These are phyloP conservation scores for Lepeophtheirus nordmannii DNA, from an alignment of 2,888 invertebrate species.

Conservation along the genomic window DNA sequence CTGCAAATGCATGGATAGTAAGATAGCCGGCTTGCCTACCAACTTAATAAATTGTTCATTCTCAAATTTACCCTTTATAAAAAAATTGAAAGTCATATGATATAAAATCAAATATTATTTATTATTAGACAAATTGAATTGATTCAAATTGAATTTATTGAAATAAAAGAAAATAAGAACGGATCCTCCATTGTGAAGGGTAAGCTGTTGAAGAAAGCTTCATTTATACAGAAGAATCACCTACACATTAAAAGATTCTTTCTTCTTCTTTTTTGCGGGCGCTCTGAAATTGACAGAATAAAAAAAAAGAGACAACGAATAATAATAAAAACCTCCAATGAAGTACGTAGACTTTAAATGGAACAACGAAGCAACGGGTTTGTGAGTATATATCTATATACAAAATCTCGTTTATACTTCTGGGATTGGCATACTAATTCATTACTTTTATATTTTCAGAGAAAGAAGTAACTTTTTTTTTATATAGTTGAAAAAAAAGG, in stretches of 20 bases:
- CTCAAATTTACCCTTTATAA: neutral
- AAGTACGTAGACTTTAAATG: neutral
- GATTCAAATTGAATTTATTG: neutral
- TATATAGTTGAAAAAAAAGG: too few relatives aligned
- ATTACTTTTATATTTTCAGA: neutral
- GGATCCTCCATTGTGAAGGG: neutral
- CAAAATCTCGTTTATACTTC: too few relatives aligned
- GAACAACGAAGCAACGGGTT: neutral
- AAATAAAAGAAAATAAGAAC: neutral
- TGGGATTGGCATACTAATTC: neutral
- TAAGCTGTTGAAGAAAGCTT: too few relatives aligned
- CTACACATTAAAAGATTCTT: neutral
- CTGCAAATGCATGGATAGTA: neutral
- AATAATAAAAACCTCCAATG: neutral
- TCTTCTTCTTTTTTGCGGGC: conserved; percentile 1
- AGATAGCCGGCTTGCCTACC: neutral
- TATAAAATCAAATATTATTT: too few relatives aligned
- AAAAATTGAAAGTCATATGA: neutral
- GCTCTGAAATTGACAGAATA: conserved; percentile 3
- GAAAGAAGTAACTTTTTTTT: too few relatives aligned
- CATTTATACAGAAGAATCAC: too few relatives aligned
- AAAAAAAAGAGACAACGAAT: neutral
- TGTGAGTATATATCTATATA: too few relatives aligned
- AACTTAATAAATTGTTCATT: neutral
- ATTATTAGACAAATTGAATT: neutral